A percentile compares a stretch with the other conserved stretches of the same genome.
Evolutionary conservation across 1,140 invertebrate genomes (phyloP).

Genomic region (Steinernema khuongi): DNA sequence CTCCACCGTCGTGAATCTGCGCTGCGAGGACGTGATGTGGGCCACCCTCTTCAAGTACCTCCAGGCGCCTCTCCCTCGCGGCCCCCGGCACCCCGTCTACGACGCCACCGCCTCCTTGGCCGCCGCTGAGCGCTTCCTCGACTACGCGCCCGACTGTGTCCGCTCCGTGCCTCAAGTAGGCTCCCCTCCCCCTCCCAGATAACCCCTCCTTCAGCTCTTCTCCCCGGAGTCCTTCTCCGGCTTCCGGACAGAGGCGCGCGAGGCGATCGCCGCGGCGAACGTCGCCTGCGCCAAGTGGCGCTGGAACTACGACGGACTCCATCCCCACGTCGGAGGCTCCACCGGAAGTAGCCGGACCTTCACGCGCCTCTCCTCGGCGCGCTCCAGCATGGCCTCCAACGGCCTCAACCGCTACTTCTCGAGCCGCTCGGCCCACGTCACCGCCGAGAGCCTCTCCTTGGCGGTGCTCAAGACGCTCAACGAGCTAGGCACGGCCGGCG

Average conservation of each 20-base stretch:
- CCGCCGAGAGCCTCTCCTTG: not conserved
- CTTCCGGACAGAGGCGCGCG: not conserved
- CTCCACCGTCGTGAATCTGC: conserved; percentile 80
- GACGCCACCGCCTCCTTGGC: not conserved
- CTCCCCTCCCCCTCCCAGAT: not conserved
- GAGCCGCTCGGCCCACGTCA: not conserved
- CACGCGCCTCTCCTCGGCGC: not conserved
- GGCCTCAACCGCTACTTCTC: not conserved
- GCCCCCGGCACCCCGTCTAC: not conserved
- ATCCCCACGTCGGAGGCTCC: not conserved
- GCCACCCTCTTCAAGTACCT: not conserved
- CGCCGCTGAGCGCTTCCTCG: not conserved
- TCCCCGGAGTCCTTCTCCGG: not conserved
- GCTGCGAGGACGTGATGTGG: conserved; percentile 90
- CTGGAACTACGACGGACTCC: not conserved
- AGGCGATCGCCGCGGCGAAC: not conserved
- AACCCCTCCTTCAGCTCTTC: not conserved
- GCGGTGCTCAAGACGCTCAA: conserved; percentile 3
- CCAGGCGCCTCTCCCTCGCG: not conserved
- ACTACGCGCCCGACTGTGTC: not conserved
- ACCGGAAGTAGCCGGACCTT: not conserved
- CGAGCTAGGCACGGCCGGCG: not conserved
- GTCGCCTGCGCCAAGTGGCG: not conserved
- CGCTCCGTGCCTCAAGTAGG: not conserved
- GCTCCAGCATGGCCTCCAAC: conserved; percentile 2